Base-by-base conservation (phyloP, 2,888 invertebrate species). In the Carterocephalus palaemon region DNA sequence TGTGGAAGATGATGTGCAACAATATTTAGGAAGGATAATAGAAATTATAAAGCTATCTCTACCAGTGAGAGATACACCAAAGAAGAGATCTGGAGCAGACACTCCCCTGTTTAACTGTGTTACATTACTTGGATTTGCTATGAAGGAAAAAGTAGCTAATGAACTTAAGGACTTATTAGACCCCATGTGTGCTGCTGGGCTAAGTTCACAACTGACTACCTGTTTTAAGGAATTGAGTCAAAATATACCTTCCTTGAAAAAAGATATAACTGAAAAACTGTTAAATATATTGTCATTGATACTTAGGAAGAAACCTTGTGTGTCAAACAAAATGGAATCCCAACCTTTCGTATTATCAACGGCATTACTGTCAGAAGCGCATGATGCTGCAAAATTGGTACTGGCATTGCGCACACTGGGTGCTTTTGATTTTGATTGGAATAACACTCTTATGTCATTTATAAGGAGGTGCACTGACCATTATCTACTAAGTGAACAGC, bases 31-130 rank as follows among this genome's bases (percentile, higher is more conserved):
- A 1, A 91, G 91, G 64, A 95, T 98, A 32, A 95, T 98, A 91
- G 94, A 95, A 60, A 90, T 92, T 4, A 92, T 96, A 22, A 92
- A 92, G 64, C 70, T 89, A 22, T 90, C 92, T 2, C 77, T 97
- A 34, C 96, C 97, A 0, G 86, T 92, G 0, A 90, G 92, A 68
- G 95, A 95, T 53, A 90, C 91, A 0, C 89, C 93, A 0, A 95
- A 94, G 67, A 95, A 95, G 67, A 90, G 92, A 46, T 81, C 88
- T 12, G 83, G 89, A 0, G 88, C 93, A 16, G 98, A 98, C 64
- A 94, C 96, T 0, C 92, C 95, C 0, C 92, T 98, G 24, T 98
- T 98, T 70, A 93, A 95, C 42, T 99, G 98, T 76, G 92, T 99
- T n/a, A 97, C 97, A 7, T 88, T 98, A 53, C 78, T 99, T 28